Evolutionary conservation across 2,888 invertebrate genomes (phyloP).

Genomic region (Drosophila longiperda): DNA sequence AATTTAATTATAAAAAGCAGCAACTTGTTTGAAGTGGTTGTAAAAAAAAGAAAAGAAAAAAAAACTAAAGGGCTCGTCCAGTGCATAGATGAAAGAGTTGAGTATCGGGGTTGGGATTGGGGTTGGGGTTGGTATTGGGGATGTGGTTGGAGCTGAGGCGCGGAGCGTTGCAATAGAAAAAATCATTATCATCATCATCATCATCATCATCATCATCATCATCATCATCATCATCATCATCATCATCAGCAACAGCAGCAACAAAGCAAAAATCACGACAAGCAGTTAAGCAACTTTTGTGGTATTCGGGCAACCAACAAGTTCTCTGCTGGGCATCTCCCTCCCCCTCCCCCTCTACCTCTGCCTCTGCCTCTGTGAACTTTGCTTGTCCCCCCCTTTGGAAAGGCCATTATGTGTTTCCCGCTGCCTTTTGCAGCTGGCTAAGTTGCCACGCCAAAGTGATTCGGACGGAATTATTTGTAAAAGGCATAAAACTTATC

Average conservation of each 20-base stretch:
- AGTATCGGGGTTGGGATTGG: not conserved
- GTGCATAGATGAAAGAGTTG: constrained; percentile 1
- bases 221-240: constrained; percentile 12
- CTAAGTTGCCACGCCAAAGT: constrained; percentile 27
- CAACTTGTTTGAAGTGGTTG: constrained; percentile 76
- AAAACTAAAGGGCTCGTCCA: constrained; percentile 23
- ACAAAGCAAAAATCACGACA: constrained; percentile 36
- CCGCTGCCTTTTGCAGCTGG: constrained; percentile 29
- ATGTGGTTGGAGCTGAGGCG: not conserved
- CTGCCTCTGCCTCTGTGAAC: constrained; percentile 1
- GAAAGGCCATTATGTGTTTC: constrained; percentile 50
- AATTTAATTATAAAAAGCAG: constrained; percentile 78
- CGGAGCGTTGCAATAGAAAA: constrained; percentile 47
- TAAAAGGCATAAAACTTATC: constrained; percentile 45
- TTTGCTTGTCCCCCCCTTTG: constrained; percentile 23
- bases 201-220: constrained; percentile 14
- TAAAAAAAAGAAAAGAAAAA: constrained; percentile 23
- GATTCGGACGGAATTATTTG: constrained; percentile 27
- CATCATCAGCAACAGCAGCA: constrained; percentile 10
- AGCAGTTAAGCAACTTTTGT: constrained; percentile 54
- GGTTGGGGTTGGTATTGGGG: no score
- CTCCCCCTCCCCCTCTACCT: not conserved
- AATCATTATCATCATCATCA: constrained; percentile 22
- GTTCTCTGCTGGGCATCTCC: not conserved
- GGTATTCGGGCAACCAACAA: constrained; percentile 34